Evolutionary conservation across 2,797 vertebrate genomes (phyloP).

Genomic region (Oophaga sylvatica): DNA sequence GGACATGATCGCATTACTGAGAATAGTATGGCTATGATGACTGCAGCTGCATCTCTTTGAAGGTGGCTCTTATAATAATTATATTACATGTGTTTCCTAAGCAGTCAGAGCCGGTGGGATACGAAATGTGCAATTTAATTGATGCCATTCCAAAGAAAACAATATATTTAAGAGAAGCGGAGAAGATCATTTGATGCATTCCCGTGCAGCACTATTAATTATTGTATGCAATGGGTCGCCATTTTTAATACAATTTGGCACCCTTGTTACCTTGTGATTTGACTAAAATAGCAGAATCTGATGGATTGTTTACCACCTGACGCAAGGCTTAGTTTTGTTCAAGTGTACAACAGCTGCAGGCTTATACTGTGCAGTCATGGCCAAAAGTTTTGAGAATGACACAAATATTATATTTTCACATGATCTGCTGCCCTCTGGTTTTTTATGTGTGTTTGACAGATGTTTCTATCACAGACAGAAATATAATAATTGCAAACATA

Average conservation of each 20-base stretch:
- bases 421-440: too few species aligned
- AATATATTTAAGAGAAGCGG: not conserved
- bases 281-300: not conserved
- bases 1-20: constrained; percentile 31
- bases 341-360: too few species aligned
- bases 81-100: constrained; percentile 3
- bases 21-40: constrained; percentile 9
- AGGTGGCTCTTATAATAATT: not conserved
- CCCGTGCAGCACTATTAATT: not conserved
- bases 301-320: not conserved
- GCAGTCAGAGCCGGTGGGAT: not conserved
- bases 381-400: too few species aligned
- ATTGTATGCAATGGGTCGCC: not conserved
- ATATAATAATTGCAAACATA: too few species aligned
- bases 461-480: too few species aligned
- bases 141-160: not conserved
- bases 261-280: not conserved
- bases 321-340: not conserved
- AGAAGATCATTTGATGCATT: not conserved
- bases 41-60: constrained; percentile 18
- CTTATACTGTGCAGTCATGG: too few species aligned
- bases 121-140: not conserved
- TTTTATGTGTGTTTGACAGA: too few species aligned
- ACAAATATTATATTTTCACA: too few species aligned
- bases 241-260: not conserved